Conservation (phyloP, 2,797 vertebrate species). For the Hypotaenidia okinawae region DNA sequence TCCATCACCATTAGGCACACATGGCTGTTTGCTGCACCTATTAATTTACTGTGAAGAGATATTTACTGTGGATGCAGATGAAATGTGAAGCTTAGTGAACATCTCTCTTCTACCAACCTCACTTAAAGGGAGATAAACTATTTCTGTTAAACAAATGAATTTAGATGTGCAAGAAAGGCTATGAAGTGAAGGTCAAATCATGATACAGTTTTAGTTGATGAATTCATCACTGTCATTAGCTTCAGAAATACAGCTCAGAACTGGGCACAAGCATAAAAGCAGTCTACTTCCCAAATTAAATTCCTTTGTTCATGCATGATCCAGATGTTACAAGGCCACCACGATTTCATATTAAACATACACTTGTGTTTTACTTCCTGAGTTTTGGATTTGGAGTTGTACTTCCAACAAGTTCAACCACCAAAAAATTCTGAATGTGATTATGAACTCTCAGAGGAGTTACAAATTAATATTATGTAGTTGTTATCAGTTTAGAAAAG, state of each 20-base stretch:
- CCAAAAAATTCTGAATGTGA: background rate
- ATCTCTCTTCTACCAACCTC: background rate
- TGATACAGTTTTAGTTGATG: background rate
- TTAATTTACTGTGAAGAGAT: conserved; percentile 62
- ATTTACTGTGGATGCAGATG: conserved; percentile 34
- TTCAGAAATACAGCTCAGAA: background rate
- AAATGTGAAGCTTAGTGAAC: background rate
- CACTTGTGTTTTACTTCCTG: background rate
- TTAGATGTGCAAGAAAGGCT: background rate
- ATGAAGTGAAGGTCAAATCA: background rate
- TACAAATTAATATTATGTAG: too few relatives aligned
- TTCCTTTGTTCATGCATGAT: background rate
- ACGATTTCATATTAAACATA: background rate
- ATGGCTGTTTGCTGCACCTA: conserved; percentile 45
- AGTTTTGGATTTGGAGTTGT: background rate
- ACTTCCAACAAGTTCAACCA: background rate
- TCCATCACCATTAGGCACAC: conserved; percentile 59
- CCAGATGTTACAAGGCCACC: background rate
- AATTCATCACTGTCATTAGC: background rate
- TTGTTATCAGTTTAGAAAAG: background rate
- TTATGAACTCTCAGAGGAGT: background rate
- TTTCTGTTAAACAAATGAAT: background rate
- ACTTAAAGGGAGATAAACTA: background rate
- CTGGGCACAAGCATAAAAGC: background rate
- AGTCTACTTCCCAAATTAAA: background rate